Percentiles rank a stretch among this genome's conserved stretches.
Conservation (phyloP, 2,797 vertebrate species). For the Sebastes nivosus region DNA sequence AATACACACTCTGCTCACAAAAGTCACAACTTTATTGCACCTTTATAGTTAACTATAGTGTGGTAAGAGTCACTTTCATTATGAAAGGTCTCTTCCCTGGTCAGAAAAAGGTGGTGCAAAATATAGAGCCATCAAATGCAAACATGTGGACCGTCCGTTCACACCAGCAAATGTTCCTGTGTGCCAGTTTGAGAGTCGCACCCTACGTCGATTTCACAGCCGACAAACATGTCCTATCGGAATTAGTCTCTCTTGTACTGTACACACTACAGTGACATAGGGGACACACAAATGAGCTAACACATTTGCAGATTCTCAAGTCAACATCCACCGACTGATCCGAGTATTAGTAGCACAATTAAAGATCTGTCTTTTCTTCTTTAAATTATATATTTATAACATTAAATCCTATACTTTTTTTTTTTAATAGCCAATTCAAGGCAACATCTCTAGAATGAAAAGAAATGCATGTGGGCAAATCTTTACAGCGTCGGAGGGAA, state of each 20-base stretch:
- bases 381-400: constrained; percentile 77
- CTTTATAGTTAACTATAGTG: constrained; percentile 72
- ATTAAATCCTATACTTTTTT: constrained; percentile 69
- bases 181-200: constrained; percentile 50
- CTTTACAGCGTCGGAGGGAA: constrained; percentile 71
- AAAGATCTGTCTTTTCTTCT: constrained; percentile 68
- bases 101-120: constrained; percentile 81
- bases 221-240: constrained; percentile 54
- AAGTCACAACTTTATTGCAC: constrained; percentile 88
- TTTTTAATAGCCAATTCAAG: constrained; percentile 76
- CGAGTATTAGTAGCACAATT: constrained; percentile 77
- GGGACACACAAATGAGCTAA: constrained; percentile 60
- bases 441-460: constrained; percentile 81
- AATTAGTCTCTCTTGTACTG: constrained; percentile 51
- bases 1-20: constrained; percentile 61
- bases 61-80: constrained; percentile 73
- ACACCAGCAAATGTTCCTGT: constrained; percentile 51
- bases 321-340: constrained; percentile 71
- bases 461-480: constrained; percentile 64
- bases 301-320: constrained; percentile 71
- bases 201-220: constrained; percentile 56
- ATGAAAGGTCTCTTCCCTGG: constrained; percentile 76
- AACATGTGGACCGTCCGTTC: constrained; percentile 67
- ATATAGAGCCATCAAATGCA: constrained; percentile 76
- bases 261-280: constrained; percentile 65